Percentiles rank a stretch among this genome's conserved stretches.
Evolutionary conservation across 2,797 vertebrate genomes (phyloP).

Genomic region (Diceros bicornis): DNA sequence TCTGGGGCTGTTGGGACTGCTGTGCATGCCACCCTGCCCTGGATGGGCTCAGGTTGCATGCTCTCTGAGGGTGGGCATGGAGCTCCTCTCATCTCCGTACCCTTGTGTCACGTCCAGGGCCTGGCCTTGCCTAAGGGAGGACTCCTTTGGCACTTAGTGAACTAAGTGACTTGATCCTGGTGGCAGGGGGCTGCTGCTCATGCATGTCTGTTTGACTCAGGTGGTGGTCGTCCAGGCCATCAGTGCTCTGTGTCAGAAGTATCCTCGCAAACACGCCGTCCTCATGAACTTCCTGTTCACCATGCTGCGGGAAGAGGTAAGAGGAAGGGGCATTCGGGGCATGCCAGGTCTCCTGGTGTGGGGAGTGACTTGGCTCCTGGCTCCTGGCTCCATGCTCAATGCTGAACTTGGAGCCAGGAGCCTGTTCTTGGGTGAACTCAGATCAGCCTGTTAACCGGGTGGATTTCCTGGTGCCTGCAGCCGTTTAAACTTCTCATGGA

Average conservation of each 20-base stretch:
- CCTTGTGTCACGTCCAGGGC: background rate
- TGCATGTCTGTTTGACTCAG: constrained; percentile 68
- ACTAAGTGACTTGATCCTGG: background rate
- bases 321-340: background rate
- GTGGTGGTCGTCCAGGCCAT: constrained; percentile 94
- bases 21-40: background rate
- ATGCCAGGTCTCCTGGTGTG: background rate
- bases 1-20: background rate
- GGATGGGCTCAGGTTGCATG: fast-evolving
- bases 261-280: constrained; percentile 91
- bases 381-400: background rate
- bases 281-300: constrained; percentile 94
- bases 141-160: background rate
- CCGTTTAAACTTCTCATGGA: background rate
- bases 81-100: background rate
- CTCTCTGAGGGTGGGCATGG: background rate
- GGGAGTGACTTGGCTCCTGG: no score
- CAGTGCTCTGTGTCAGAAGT: constrained; percentile 92
- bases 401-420: background rate
- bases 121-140: background rate
- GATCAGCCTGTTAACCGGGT: background rate
- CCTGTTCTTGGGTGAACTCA: no score
- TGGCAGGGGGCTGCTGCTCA: background rate
- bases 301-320: constrained; percentile 93
- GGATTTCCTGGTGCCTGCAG: background rate